A percentile compares a stretch with the other conserved stretches of the same genome.
Evolutionary conservation across 2,113 vertebrate genomes (phyloP).

Genomic region (Brachirus orientalis): DNA sequence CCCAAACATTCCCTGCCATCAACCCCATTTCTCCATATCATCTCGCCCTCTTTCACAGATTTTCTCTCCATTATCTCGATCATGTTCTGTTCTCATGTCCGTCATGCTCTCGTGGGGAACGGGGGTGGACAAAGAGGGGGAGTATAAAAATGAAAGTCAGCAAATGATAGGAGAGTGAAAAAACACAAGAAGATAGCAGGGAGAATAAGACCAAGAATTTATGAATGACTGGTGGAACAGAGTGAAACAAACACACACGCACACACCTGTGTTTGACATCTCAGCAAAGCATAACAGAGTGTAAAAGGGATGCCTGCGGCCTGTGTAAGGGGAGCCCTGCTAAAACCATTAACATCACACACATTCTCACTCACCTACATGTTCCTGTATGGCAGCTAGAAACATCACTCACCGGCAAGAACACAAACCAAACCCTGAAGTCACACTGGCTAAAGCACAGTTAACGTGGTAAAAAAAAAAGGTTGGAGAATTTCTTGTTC

Average conservation of each 20-base stretch:
- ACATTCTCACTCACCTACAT: conserved; percentile 65
- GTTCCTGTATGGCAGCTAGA: conserved; percentile 43
- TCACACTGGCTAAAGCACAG: too few relatives aligned
- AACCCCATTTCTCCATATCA: conserved; percentile 5
- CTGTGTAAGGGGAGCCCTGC: conserved; percentile 72
- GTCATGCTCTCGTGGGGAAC: conserved; percentile 72
- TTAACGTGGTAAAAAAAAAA: too few relatives aligned
- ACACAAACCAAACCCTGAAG: conserved; percentile 3
- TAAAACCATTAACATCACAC: conserved; percentile 77
- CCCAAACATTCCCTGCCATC: conserved; percentile 22
- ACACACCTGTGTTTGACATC: conserved; percentile 79
- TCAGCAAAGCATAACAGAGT: conserved; percentile 72
- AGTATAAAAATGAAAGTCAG: conserved; percentile 48
- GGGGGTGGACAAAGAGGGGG: conserved; percentile 55
- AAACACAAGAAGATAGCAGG: conserved; percentile 28
- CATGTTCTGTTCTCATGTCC: conserved; percentile 68
- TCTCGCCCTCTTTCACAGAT: conserved; percentile 56
- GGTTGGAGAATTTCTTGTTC: not conserved
- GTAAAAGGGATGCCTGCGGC: conserved; percentile 68
- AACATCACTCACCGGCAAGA: conserved; percentile 19
- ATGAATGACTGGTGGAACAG: conserved; percentile 37
- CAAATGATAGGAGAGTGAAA: conserved; percentile 33
- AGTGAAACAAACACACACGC: conserved; percentile 27
- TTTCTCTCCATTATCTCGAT: conserved; percentile 69
- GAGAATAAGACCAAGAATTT: conserved; percentile 49